These are phyloP conservation scores for Oreotrochilus melanogaster DNA, from an alignment of 2,113 vertebrate species.

Conservation along the genomic window DNA sequence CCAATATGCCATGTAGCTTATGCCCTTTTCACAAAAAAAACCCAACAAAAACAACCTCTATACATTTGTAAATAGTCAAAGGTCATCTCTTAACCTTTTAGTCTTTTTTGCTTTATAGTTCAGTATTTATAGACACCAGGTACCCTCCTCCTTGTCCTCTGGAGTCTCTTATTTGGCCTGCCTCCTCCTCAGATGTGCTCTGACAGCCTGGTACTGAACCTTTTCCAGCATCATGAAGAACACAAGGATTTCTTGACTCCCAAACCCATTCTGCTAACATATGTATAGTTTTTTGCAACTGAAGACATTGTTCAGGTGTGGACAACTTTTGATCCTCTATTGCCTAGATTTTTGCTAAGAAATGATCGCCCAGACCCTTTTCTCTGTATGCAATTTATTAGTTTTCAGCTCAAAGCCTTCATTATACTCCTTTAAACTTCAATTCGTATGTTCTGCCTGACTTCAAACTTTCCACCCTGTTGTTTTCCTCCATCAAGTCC, in stretches of 20 bases:
- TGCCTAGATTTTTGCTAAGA: background rate
- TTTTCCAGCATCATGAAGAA: background rate
- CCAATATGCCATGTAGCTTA: background rate
- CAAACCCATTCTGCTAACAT: background rate
- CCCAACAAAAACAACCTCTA: too few species aligned
- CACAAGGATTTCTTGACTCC: background rate
- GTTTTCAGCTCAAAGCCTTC: background rate
- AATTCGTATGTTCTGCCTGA: background rate
- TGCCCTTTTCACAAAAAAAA: background rate
- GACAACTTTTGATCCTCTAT: background rate
- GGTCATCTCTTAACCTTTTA: background rate
- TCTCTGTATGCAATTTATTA: background rate
- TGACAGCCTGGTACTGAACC: background rate
- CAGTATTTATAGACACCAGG: background rate
- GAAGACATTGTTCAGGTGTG: background rate
- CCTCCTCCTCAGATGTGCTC: background rate
- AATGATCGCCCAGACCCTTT: background rate
- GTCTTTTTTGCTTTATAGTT: background rate
- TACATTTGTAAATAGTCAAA: background rate
- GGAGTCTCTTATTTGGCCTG: background rate
- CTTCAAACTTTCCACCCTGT: background rate
- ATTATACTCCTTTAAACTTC: background rate
- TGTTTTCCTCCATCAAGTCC: background rate
- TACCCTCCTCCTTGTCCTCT: background rate
- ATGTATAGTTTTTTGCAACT: fast-evolving